Conservation (phyloP, 2,888 invertebrate genomes). For the Scrobipalpa costella region DNA sequence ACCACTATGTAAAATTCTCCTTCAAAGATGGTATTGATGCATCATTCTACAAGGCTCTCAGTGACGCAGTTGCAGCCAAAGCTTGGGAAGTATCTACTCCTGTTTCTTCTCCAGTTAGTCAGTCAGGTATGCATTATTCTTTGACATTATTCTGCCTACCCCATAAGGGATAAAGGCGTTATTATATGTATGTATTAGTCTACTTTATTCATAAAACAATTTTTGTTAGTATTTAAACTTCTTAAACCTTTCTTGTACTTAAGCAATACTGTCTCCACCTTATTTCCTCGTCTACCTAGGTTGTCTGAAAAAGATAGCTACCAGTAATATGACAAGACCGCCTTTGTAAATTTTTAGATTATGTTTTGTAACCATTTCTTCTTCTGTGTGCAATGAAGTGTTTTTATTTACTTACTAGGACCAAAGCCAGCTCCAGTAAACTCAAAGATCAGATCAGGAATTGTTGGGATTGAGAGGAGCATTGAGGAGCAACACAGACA, state of each 20-base stretch:
- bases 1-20: conserved; percentile 90
- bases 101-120: conserved; percentile 41
- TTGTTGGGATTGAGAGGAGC: conserved; percentile 97
- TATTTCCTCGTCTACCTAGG: neutral
- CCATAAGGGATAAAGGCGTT: too few relatives aligned
- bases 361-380: too few relatives aligned
- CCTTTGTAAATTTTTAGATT: too few relatives aligned
- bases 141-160: too few relatives aligned
- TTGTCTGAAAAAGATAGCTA: neutral
- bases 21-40: conserved; percentile 91
- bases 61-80: conserved; percentile 82
- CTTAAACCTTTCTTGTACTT: too few relatives aligned
- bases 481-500: conserved; percentile 94
- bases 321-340: too few relatives aligned
- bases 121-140: too few relatives aligned
- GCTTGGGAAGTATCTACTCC: conserved; percentile 82
- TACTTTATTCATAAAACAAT: too few relatives aligned
- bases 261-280: neutral
- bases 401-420: neutral
- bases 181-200: too few relatives aligned
- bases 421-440: conserved; percentile 51
- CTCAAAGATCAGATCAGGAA: conserved; percentile 91
- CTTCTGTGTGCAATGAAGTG: too few relatives aligned
- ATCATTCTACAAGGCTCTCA: conserved; percentile 83
- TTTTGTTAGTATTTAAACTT: too few relatives aligned